A percentile compares a stretch with the other conserved stretches of the same genome.
phyloP scores from a whole-genome alignment of 1,140 invertebrate genomes.

The Adoxophyes honmai region DNA sequence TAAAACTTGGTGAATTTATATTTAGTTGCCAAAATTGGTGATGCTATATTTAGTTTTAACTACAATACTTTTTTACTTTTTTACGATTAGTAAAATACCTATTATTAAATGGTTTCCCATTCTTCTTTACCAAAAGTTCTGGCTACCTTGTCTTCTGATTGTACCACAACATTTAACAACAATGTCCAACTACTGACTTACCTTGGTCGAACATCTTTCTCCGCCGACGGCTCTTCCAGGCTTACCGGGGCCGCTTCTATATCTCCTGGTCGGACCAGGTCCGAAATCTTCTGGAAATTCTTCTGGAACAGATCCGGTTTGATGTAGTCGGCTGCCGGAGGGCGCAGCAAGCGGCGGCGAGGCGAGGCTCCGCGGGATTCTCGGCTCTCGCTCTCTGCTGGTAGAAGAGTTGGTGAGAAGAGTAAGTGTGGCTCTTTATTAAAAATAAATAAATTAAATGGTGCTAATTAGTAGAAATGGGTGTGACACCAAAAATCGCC shows the following conservation, averaged over 20 bases:
- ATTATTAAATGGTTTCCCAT: too few relatives aligned
- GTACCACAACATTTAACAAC: neutral
- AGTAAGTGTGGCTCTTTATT: too few relatives aligned
- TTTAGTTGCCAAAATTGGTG: too few relatives aligned
- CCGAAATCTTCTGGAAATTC: slow-evolving; percentile 73
- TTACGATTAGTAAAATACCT: too few relatives aligned
- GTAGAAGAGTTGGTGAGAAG: too few relatives aligned
- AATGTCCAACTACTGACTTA: slow-evolving; percentile 21
- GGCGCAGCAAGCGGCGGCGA: slow-evolving; percentile 65
- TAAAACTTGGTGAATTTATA: too few relatives aligned
- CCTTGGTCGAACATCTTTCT: slow-evolving; percentile 58
- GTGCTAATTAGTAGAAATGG: too few relatives aligned
- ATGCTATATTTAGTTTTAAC: too few relatives aligned
- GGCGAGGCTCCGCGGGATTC: slow-evolving; percentile 43
- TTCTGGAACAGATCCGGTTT: slow-evolving; percentile 77
- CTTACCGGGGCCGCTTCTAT: slow-evolving; percentile 42
- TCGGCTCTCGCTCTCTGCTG: slow-evolving; percentile 39
- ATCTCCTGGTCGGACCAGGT: slow-evolving; percentile 64
- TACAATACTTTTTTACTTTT: too few relatives aligned
- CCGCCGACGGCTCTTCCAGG: slow-evolving; percentile 42
- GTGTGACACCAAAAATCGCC: too few relatives aligned
- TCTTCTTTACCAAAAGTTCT: too few relatives aligned
- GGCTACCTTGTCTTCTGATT: neutral
- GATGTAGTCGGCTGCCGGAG: slow-evolving; percentile 77
- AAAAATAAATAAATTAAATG: too few relatives aligned